Evolutionary conservation across 2,888 invertebrate species (phyloP).

Genomic region (Torymus aiolomorphi): DNA sequence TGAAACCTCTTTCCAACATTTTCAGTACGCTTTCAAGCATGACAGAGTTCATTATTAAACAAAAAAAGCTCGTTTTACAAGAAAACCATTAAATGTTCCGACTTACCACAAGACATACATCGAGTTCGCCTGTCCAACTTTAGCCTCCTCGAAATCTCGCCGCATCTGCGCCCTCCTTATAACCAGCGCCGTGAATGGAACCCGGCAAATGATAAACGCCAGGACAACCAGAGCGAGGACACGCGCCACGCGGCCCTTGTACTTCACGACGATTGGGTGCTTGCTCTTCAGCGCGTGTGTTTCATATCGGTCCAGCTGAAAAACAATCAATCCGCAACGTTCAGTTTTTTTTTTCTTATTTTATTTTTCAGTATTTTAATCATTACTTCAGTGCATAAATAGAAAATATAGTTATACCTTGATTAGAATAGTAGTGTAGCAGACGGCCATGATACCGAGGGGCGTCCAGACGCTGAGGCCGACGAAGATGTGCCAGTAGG

Average conservation of each 20-base stretch:
- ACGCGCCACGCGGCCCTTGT: slow-evolving; percentile 83
- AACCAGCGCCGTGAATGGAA: slow-evolving; percentile 85
- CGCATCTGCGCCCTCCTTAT: slow-evolving; percentile 80
- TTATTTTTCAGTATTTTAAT: too few species aligned
- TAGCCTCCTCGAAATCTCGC: slow-evolving; percentile 65
- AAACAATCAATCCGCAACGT: background rate
- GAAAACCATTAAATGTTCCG: slow-evolving; percentile 1
- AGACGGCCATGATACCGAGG: slow-evolving; percentile 83
- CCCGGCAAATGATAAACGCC: slow-evolving; percentile 82
- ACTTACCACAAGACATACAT: slow-evolving; percentile 63
- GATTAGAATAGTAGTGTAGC: slow-evolving; percentile 83
- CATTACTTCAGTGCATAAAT: too few species aligned
- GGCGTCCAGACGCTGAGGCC: slow-evolving; percentile 88
- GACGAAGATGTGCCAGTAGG: slow-evolving; percentile 88
- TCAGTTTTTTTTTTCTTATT: too few species aligned
- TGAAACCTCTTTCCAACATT: too few species aligned
- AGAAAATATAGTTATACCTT: slow-evolving; percentile 75
- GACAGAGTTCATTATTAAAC: slow-evolving; percentile 1
- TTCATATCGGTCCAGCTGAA: slow-evolving; percentile 81
- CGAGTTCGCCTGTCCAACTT: slow-evolving; percentile 62
- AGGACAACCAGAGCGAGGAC: slow-evolving; percentile 84
- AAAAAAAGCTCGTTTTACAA: slow-evolving; percentile 20
- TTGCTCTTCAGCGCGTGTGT: slow-evolving; percentile 80
- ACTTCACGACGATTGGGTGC: slow-evolving; percentile 80
- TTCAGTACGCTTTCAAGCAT: too few species aligned